Evolutionary conservation across 2,888 invertebrate species (phyloP).

Genomic region (Plebejus melissa): DNA sequence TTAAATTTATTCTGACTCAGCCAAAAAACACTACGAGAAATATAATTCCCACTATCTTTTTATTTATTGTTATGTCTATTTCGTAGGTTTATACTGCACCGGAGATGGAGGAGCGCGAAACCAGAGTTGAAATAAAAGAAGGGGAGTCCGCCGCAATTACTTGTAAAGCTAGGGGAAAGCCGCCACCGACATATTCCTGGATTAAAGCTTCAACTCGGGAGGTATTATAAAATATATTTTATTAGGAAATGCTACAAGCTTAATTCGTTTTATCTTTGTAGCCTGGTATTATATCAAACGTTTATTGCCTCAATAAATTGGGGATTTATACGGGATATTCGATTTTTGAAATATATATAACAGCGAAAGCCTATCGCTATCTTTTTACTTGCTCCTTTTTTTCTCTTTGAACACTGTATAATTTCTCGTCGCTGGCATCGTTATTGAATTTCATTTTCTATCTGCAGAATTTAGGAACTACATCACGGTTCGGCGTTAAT

Average conservation of each 20-base stretch:
- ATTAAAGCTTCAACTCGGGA: slow-evolving; percentile 85
- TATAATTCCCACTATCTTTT: slow-evolving; percentile 5
- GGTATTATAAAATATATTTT: slow-evolving; percentile 44
- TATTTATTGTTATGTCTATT: slow-evolving; percentile 28
- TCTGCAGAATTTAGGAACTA: slow-evolving; percentile 82
- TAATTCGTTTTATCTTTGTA: slow-evolving; percentile 20
- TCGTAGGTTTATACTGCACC: slow-evolving; percentile 84
- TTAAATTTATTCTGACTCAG: neutral
- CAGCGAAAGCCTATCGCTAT: neutral
- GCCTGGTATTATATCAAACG: slow-evolving; percentile 12
- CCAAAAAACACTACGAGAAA: neutral
- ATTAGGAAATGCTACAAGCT: slow-evolving; percentile 18
- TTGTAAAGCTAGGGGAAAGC: slow-evolving; percentile 91
- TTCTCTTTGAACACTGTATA: neutral
- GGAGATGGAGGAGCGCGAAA: slow-evolving; percentile 81
- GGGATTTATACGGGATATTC: slow-evolving; percentile 7
- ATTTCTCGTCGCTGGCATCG: neutral
- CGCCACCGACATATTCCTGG: slow-evolving; percentile 91
- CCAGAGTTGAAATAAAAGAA: slow-evolving; percentile 85
- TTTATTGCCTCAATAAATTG: slow-evolving; percentile 9
- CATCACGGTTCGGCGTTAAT: slow-evolving; percentile 82
- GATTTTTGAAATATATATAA: neutral
- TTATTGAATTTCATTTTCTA: neutral
- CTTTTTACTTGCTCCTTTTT: neutral
- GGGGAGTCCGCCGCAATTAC: slow-evolving; percentile 86